Base-by-base conservation (phyloP, 2,888 invertebrate species). In the Bhutanitis thaidina region DNA sequence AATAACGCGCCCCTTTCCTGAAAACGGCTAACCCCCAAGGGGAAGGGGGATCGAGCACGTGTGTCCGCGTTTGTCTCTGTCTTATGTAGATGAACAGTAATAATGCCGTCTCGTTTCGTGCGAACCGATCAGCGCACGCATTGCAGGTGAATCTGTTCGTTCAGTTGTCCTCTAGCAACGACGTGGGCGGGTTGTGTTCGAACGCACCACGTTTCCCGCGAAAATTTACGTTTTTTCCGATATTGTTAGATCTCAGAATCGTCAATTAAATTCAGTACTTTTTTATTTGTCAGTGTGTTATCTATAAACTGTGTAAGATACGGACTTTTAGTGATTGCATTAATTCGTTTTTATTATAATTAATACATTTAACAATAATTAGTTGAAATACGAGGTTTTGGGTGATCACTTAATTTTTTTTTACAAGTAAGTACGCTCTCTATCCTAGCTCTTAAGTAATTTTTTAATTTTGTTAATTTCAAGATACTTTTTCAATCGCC, bases 121-220 rank as follows among this genome's bases (percentile, higher is more conserved):
- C 60, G 58, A 67, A 67, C 69, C 77, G 80, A 81, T 69, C 79
- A 82, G 84, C 88, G 83, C 85, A 85, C 88, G 88, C 87, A 88
- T 78, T 88, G 88, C 88, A 88, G 88, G 88, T 88, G 84, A 82
- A 76, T 71, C 67, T 62, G 63, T 59, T 61, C 55, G 60, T 65
- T 72, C 74, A 88, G 88, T 88, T 80, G 80, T 71, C 74, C 69
- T 68, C 67, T 52, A 61, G 63, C 62, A 63, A 69, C 58, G 65
- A 74, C 71, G 80, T 75, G 75, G 76, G 80, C 65, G 72, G 73
- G 63, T 73, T 80, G 82, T 64, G 62, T 64, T 52, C 56, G 57
- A 57, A 55, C 60, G 58, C 54, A 58, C 49, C 43, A 43, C 39
- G 53, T 80, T 87, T 85, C 82, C 86, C 88, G 88, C 88, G 85